Percentiles rank a stretch among this genome's conserved stretches.
Evolutionary conservation across 2,113 vertebrate genomes (phyloP).

Genomic region (Deroptyus accipitrinus): DNA sequence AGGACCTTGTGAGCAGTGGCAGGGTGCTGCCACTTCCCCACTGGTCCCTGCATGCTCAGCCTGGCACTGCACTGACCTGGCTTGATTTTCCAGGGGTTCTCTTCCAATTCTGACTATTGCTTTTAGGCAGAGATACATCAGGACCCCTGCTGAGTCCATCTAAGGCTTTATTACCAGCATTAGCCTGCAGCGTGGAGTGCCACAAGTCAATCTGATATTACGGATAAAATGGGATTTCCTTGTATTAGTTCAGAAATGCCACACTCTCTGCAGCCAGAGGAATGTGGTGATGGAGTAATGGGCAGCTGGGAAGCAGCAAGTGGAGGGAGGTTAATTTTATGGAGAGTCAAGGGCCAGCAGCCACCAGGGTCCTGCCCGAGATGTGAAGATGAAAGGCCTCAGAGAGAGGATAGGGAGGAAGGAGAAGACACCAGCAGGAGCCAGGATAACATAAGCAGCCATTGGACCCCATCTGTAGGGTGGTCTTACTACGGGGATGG

Average conservation of each 20-base stretch:
- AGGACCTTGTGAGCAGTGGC: background rate
- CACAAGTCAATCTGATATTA: background rate
- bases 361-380: background rate
- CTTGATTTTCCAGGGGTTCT: background rate
- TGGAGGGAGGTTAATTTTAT: background rate
- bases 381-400: background rate
- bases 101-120: background rate
- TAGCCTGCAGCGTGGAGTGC: background rate
- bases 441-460: background rate
- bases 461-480: fast-evolving
- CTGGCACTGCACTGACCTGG: background rate
- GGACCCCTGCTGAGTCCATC: background rate
- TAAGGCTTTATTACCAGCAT: background rate
- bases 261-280: fast-evolving
- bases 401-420: background rate
- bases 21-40: background rate
- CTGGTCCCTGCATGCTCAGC: background rate
- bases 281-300: background rate
- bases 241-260: background rate
- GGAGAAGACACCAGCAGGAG: background rate
- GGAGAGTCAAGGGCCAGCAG: background rate
- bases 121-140: background rate
- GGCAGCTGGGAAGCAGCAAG: background rate
- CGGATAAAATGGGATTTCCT: background rate
- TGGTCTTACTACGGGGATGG: background rate